Evolutionary conservation across 2,888 invertebrate species (phyloP).

Genomic region (Xanthia togata): DNA sequence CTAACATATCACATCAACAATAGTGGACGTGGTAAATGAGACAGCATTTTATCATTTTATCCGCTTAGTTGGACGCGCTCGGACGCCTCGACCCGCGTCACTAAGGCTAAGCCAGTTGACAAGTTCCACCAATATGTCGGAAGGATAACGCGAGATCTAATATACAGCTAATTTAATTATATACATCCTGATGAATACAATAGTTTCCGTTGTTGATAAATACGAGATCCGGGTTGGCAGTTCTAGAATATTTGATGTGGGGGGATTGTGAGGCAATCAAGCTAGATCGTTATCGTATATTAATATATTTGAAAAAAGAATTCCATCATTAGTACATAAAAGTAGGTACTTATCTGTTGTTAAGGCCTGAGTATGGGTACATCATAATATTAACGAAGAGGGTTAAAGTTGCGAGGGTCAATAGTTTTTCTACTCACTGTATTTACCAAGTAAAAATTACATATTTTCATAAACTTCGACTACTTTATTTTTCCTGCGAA

Average conservation of each 20-base stretch:
- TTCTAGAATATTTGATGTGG: constrained; percentile 3
- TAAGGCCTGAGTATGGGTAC: background rate
- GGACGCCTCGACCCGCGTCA: constrained; percentile 66
- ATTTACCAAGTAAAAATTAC: background rate
- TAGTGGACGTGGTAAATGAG: constrained; percentile 44
- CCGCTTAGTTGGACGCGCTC: constrained; percentile 45
- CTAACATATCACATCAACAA: constrained; percentile 19
- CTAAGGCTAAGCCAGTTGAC: constrained; percentile 61
- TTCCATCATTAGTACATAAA: no score
- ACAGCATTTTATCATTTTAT: constrained; percentile 57
- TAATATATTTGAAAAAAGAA: background rate
- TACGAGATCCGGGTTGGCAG: constrained; percentile 11
- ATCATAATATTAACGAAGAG: background rate
- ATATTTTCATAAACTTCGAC: background rate
- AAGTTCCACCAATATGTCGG: constrained; percentile 58
- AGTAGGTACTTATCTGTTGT: no score
- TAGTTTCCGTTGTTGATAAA: constrained; percentile 41
- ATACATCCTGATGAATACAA: constrained; percentile 47
- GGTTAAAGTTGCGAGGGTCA: background rate
- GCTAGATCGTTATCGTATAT: background rate
- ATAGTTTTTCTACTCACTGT: background rate
- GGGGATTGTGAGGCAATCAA: background rate
- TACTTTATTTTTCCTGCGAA: constrained; percentile 11
- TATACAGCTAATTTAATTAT: constrained; percentile 66
- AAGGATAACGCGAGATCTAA: constrained; percentile 56